Base-by-base conservation (phyloP, 2,888 invertebrate genomes). In the Erpobdella octoculata region DNA sequence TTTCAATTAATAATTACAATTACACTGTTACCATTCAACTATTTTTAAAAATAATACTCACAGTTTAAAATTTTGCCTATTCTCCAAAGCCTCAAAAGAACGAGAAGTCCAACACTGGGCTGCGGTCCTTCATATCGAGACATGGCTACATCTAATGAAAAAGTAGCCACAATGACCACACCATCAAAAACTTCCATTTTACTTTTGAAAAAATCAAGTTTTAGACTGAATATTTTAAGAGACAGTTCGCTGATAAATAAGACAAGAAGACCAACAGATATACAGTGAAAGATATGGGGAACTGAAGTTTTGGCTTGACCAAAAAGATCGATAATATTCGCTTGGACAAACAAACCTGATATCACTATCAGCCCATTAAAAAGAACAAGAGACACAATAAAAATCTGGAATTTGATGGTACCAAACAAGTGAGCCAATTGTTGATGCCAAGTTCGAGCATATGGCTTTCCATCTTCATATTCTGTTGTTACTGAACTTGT, bases 131-230 rank as follows among this genome's bases (percentile, higher is more conserved):
- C 79, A 4, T 77, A 75, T 71, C 81, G 76, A 18, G 80, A 74
- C 76, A 81, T 83, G 15, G 81, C 77, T 64, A 84, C 77, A 75
- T 84, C 83, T 59, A 84, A 78, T 3, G 80, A 77, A 75, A 84
- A 81, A 2, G 84, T 82, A 0, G 81, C 77, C 28, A 82, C 76
- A 4, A 85, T 82, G 35, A 85, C 78, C 35, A 83, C 64, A 9
- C 82, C 83, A 77, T 85, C 85, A 78, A 84, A 83, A 71, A 84
- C 72, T 76, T 85, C 84, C 76, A 82, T 73, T 73, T 83, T 83
- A 72, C 81, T 80, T 46, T 78, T 77, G 75, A 84, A 81, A 72
- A 82, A 84, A n/a, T 80, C 80, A 46, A 80, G 73, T 18, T 82
- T 75, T 74, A 82, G 78, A 6, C 81, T 83, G 76, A 79, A 82